phyloP scores from a whole-genome alignment of 1,140 invertebrate species.

The Andrena cerasifolii region DNA sequence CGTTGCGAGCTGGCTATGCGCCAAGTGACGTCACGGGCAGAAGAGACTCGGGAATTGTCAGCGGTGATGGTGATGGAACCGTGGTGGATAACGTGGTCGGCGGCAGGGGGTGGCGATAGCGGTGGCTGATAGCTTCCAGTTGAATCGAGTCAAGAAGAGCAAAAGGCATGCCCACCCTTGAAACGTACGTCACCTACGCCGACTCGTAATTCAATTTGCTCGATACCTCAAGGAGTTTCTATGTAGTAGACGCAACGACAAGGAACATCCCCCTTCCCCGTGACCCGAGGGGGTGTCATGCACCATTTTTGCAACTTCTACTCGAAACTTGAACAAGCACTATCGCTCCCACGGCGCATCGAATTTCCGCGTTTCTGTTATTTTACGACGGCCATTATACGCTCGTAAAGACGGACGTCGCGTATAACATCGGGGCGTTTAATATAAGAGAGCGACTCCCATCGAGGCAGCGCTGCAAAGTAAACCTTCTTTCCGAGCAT shows the following conservation, averaged over 20 bases:
- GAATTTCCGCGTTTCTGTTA: not conserved
- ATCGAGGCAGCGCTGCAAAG: not conserved
- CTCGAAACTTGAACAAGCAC: not conserved
- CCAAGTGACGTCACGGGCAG: conserved; percentile 74
- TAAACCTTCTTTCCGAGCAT: not conserved
- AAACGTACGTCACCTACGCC: conserved; percentile 11
- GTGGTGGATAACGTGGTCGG: conserved; percentile 21
- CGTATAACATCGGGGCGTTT: not conserved
- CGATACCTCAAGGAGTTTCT: conserved; percentile 26
- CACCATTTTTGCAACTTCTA: not conserved
- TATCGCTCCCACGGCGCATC: no score
- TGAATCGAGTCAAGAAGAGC: conserved; percentile 7
- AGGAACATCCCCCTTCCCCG: not conserved
- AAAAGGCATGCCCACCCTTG: not conserved
- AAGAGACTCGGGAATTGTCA: conserved; percentile 61
- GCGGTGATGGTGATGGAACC: conserved; percentile 53
- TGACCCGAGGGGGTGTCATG: not conserved
- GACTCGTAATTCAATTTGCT: conserved; percentile 50
- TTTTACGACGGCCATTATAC: not conserved
- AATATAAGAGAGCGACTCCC: conserved; percentile 1
- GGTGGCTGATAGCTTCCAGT: not conserved
- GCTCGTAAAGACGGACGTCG: conserved; percentile 27
- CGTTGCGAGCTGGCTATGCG: conserved; percentile 68
- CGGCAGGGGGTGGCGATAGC: conserved; percentile 12
- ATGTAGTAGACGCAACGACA: not conserved